A percentile compares a stretch with the other conserved stretches of the same genome.
phyloP scores from a whole-genome alignment of 2,113 vertebrate species.

The Syrmaticus mikado region DNA sequence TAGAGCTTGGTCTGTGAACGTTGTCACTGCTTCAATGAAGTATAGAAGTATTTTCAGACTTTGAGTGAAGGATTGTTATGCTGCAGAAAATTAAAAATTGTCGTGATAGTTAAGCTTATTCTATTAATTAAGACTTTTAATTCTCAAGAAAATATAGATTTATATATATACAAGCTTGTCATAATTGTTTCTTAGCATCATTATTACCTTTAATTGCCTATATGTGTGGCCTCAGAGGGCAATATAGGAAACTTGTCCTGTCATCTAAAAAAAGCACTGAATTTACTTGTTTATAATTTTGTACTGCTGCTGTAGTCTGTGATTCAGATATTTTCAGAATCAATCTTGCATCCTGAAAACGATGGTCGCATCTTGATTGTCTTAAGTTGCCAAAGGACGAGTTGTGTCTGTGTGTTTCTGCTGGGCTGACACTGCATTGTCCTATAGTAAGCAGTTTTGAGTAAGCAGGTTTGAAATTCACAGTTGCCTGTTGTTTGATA shows the following conservation, averaged over 20 bases:
- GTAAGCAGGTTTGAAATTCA: background rate
- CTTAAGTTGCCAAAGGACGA: background rate
- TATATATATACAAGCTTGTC: background rate
- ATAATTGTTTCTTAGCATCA: background rate
- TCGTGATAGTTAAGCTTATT: background rate
- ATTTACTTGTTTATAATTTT: background rate
- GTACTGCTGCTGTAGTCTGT: background rate
- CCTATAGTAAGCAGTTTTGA: background rate
- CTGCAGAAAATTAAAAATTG: background rate
- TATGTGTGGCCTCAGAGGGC: background rate
- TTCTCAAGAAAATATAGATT: background rate
- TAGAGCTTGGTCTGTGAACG: background rate
- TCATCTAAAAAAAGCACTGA: background rate
- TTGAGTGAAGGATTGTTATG: background rate
- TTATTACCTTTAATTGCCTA: background rate
- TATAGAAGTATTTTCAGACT: background rate
- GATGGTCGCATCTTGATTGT: background rate
- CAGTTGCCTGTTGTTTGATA: background rate
- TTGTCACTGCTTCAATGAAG: background rate
- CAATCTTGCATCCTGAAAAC: background rate
- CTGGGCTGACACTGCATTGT: background rate
- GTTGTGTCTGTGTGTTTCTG: background rate
- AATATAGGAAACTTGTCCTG: background rate
- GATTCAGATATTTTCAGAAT: constrained; percentile 24
- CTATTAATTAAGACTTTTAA: background rate